A percentile compares a stretch with the other conserved stretches of the same genome.
These are phyloP conservation scores for Podargus strigoides DNA, from an alignment of 2,797 vertebrate species.

Conservation along the genomic window DNA sequence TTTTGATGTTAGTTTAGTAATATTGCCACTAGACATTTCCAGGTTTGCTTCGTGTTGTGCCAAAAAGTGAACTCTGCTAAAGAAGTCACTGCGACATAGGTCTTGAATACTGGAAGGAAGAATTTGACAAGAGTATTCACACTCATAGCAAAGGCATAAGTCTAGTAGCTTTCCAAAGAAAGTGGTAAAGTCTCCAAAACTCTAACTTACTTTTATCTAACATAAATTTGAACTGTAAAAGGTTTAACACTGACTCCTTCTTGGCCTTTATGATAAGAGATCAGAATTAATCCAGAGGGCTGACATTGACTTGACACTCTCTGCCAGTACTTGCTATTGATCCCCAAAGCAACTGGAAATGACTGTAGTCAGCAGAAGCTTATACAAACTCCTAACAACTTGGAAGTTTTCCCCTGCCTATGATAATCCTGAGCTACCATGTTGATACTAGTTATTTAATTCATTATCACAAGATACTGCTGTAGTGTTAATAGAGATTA, in stretches of 20 bases:
- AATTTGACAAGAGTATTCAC: neutral
- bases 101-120: neutral
- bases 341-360: conserved; percentile 4
- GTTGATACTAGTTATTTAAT: conserved; percentile 19
- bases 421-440: conserved; percentile 1
- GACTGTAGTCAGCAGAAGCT: neutral
- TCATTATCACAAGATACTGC: neutral
- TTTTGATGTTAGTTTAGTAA: neutral
- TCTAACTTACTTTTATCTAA: neutral
- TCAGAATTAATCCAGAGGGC: conserved; percentile 21
- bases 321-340: conserved; percentile 16
- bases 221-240: neutral
- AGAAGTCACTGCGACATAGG: neutral
- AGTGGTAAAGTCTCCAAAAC: neutral
- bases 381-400: neutral
- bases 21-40: neutral
- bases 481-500: conserved; percentile 1
- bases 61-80: neutral
- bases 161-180: neutral
- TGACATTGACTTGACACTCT: conserved; percentile 9
- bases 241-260: conserved; percentile 4
- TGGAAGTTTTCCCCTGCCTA: neutral
- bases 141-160: neutral
- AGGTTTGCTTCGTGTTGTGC: neutral
- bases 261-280: conserved; percentile 32